phyloP scores from a whole-genome alignment of 2,888 invertebrate genomes.

The Chloromyia formosa region DNA sequence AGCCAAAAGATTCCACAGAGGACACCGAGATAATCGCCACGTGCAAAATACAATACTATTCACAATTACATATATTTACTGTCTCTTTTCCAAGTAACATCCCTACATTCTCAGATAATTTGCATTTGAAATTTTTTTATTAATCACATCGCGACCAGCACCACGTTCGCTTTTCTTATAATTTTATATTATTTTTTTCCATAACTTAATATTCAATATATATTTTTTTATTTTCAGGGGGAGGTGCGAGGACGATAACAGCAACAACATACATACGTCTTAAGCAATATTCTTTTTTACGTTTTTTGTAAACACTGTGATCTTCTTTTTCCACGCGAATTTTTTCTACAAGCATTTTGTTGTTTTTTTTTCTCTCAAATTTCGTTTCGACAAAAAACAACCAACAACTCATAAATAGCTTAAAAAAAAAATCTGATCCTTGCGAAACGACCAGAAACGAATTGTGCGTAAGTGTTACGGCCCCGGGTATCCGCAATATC shows the following conservation, averaged over 20 bases:
- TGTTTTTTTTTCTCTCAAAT: constrained; percentile 8
- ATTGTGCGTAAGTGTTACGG: constrained; percentile 7
- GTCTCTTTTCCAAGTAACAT: too few species aligned
- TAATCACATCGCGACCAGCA: too few species aligned
- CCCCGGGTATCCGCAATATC: background rate
- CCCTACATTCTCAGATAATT: too few species aligned
- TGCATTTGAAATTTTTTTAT: too few species aligned
- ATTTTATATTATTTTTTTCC: too few species aligned
- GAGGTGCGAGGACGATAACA: constrained; percentile 60
- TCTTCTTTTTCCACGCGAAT: constrained; percentile 27
- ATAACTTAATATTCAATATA: background rate
- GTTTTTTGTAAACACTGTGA: constrained; percentile 53
- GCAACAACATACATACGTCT: constrained; percentile 31
- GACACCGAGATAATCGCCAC: too few species aligned
- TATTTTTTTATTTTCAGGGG: constrained; percentile 57
- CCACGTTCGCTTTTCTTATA: too few species aligned
- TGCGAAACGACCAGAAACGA: constrained; percentile 14
- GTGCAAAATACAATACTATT: too few species aligned
- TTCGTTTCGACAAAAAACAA: background rate
- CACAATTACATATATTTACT: too few species aligned
- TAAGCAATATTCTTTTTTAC: constrained; percentile 56
- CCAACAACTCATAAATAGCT: too few species aligned
- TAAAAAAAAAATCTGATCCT: constrained; percentile 3
- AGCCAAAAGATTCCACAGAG: too few species aligned
- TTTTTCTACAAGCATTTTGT: constrained; percentile 23